Evolutionary conservation across 2,888 invertebrate genomes (phyloP).

Genomic region (Euzetes globulus): DNA sequence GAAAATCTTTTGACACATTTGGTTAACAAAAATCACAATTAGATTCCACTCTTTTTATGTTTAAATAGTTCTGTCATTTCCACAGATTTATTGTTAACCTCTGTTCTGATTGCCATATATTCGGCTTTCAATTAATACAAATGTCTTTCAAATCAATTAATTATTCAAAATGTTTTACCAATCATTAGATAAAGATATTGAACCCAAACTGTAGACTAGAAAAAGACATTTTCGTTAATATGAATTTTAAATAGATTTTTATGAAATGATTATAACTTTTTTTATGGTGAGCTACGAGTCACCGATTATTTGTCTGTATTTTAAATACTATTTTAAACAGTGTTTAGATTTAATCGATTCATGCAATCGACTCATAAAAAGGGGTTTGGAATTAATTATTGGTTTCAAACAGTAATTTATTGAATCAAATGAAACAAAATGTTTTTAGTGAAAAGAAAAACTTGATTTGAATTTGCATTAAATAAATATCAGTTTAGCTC

Average conservation of each 20-base stretch:
- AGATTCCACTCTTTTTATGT: too few species aligned
- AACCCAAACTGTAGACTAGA: not conserved
- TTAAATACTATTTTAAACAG: not conserved
- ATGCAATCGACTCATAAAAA: not conserved
- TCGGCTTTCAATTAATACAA: not conserved
- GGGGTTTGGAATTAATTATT: slow-evolving; percentile 9
- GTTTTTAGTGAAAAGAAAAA: not conserved
- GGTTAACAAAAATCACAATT: too few species aligned
- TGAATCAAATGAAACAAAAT: not conserved
- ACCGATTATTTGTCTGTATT: not conserved
- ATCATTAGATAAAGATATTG: not conserved
- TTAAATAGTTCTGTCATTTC: too few species aligned
- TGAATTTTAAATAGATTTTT: too few species aligned
- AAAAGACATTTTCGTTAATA: not conserved
- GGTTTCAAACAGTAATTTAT: not conserved
- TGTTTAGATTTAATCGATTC: not conserved
- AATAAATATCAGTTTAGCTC: not conserved
- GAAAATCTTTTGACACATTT: too few species aligned
- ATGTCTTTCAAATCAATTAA: not conserved
- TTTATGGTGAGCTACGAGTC: too few species aligned
- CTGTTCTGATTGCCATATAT: not conserved
- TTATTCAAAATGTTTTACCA: not conserved
- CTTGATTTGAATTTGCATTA: not conserved
- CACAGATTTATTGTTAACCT: not conserved
- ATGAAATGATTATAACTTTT: not conserved